phyloP scores from a whole-genome alignment of 2,888 invertebrate genomes.

The Monopis laevigella region DNA sequence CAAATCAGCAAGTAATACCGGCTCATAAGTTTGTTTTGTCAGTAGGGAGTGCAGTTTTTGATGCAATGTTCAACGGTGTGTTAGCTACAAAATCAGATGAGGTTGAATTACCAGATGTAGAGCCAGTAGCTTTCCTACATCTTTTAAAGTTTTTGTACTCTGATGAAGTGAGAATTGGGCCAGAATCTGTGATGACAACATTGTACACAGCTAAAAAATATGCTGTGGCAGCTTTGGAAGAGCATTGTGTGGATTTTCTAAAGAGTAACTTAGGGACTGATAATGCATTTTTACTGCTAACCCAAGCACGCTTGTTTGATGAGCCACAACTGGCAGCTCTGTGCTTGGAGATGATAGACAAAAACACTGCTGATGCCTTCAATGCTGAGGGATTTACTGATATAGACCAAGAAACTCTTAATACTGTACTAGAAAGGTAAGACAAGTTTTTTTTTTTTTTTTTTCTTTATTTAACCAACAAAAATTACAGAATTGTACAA shows the following conservation, averaged over 20 bases:
- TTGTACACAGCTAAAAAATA: conserved; percentile 89
- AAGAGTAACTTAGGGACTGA: conserved; percentile 79
- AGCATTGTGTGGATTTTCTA: conserved; percentile 83
- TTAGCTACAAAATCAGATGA: conserved; percentile 74
- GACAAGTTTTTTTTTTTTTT: no score
- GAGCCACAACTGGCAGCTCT: conserved; percentile 83
- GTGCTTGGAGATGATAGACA: conserved; percentile 85
- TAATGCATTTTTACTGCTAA: conserved; percentile 84
- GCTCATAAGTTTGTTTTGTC: conserved; percentile 84
- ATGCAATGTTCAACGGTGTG: conserved; percentile 86
- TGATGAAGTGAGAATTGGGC: conserved; percentile 84
- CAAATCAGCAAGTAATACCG: conserved; percentile 74
- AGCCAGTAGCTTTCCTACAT: conserved; percentile 82
- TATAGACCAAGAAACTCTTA: conserved; percentile 81
- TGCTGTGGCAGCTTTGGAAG: conserved; percentile 83
- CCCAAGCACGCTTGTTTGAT: conserved; percentile 83
- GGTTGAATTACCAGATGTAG: conserved; percentile 84
- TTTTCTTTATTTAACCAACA: no score
- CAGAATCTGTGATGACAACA: conserved; percentile 88
- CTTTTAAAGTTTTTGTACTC: conserved; percentile 79
- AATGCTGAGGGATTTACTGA: conserved; percentile 84
- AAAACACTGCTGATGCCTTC: conserved; percentile 82
- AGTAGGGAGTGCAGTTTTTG: conserved; percentile 86
- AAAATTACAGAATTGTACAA: no score
- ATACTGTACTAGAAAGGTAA: conserved; percentile 74